Percentiles rank a stretch among this genome's conserved stretches.
Evolutionary conservation across 2,797 vertebrate species (phyloP).

Genomic region (Argentina silus): DNA sequence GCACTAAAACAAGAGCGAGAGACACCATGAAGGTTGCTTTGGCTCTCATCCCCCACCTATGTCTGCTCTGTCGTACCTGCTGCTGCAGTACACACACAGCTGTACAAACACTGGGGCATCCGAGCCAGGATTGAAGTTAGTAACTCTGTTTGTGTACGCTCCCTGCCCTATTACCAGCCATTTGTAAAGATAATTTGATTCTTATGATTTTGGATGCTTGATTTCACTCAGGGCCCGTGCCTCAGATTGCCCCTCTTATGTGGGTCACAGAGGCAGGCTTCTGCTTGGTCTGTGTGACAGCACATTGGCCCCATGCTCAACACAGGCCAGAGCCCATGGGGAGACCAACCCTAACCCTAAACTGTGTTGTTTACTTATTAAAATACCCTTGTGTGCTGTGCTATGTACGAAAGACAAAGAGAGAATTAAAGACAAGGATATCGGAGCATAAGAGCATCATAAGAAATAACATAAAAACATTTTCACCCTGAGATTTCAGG

Average conservation of each 20-base stretch:
- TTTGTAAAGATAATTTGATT: constrained; percentile 44
- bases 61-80: constrained; percentile 1
- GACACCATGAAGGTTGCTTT: constrained; percentile 31
- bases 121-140: constrained; percentile 17
- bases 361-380: no score
- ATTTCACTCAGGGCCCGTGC: constrained; percentile 11
- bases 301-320: not conserved
- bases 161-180: constrained; percentile 25
- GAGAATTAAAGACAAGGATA: no score
- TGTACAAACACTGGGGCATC: constrained; percentile 68
- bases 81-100: constrained; percentile 58
- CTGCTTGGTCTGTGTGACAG: constrained; percentile 21
- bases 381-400: no score
- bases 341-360: not conserved
- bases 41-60: constrained; percentile 5
- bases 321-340: constrained; percentile 3
- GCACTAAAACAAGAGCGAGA: constrained; percentile 38
- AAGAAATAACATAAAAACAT: no score
- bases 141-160: constrained; percentile 47
- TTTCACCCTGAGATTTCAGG: no score
- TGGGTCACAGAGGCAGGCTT: constrained; percentile 24
- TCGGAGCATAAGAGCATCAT: no score
- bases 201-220: constrained; percentile 29
- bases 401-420: no score
- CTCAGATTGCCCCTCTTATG: constrained; percentile 28